phyloP scores from a whole-genome alignment of 2,113 vertebrate species.

The Murina feae region DNA sequence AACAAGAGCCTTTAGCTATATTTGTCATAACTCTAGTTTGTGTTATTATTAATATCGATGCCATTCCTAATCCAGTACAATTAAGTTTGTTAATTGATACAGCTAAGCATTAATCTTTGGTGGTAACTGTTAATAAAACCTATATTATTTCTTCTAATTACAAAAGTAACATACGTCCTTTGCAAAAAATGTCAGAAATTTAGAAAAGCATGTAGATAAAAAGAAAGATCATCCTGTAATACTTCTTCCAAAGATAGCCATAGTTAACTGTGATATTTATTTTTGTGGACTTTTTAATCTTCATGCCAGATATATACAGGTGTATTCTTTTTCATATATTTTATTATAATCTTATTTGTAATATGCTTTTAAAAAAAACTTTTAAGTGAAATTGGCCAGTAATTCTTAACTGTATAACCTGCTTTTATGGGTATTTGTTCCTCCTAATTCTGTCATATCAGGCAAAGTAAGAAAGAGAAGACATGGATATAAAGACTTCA shows the following conservation, averaged over 20 bases:
- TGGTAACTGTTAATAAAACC: background rate
- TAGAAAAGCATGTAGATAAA: slow-evolving; percentile 10
- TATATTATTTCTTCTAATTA: background rate
- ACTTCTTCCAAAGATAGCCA: background rate
- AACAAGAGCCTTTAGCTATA: background rate
- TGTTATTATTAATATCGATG: background rate
- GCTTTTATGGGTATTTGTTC: background rate
- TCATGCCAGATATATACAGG: background rate
- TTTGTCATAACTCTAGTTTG: background rate
- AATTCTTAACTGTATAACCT: background rate
- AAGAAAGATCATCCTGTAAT: background rate
- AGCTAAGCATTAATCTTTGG: background rate
- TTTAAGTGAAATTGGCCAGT: background rate
- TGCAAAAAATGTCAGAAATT: slow-evolving; percentile 23
- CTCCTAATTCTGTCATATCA: background rate
- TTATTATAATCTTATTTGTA: background rate
- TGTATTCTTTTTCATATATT: background rate
- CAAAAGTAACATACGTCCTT: background rate
- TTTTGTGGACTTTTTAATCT: slow-evolving; percentile 1
- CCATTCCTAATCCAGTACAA: background rate
- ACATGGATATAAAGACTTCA: background rate
- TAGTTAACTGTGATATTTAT: slow-evolving; percentile 17
- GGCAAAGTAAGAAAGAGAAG: background rate
- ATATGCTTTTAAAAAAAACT: background rate
- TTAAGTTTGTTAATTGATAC: background rate